Evolutionary conservation across 2,113 vertebrate genomes (phyloP).

Genomic region (Sinocyclocheilus grahami): DNA sequence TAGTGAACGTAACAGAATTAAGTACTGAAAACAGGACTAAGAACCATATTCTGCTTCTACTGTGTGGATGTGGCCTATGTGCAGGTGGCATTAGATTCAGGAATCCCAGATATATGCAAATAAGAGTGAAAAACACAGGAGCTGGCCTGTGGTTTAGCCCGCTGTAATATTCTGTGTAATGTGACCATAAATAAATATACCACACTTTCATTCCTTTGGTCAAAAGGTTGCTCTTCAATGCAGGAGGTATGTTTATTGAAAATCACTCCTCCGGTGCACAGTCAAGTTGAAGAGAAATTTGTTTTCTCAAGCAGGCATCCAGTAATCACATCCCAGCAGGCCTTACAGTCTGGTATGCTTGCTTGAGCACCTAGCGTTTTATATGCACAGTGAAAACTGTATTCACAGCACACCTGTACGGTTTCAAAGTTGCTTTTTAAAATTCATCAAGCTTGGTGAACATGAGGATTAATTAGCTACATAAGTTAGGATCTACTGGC

Average conservation of each 20-base stretch:
- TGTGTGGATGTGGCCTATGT: too few species aligned
- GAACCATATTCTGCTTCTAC: too few species aligned
- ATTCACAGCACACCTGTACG: background rate
- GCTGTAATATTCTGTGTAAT: background rate
- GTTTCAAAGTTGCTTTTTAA: background rate
- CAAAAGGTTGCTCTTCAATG: background rate
- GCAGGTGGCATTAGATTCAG: too few species aligned
- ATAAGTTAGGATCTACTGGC: background rate
- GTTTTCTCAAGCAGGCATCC: conserved; percentile 18
- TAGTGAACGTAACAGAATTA: too few species aligned
- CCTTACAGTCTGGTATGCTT: background rate
- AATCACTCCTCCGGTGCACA: background rate
- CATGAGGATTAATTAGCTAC: background rate
- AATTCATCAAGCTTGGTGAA: background rate
- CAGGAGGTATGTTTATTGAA: conserved; percentile 6
- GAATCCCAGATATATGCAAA: background rate
- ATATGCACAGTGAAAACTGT: background rate
- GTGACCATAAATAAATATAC: background rate
- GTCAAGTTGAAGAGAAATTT: background rate
- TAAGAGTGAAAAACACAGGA: background rate
- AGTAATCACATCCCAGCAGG: conserved; percentile 15
- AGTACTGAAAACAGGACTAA: too few species aligned
- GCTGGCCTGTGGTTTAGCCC: background rate
- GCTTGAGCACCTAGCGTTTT: background rate
- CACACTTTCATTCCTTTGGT: background rate